Evolutionary conservation across 1,140 invertebrate genomes (phyloP), one percentile per base, ranked within the genome.

Genomic region (Diprion similis): DNA sequence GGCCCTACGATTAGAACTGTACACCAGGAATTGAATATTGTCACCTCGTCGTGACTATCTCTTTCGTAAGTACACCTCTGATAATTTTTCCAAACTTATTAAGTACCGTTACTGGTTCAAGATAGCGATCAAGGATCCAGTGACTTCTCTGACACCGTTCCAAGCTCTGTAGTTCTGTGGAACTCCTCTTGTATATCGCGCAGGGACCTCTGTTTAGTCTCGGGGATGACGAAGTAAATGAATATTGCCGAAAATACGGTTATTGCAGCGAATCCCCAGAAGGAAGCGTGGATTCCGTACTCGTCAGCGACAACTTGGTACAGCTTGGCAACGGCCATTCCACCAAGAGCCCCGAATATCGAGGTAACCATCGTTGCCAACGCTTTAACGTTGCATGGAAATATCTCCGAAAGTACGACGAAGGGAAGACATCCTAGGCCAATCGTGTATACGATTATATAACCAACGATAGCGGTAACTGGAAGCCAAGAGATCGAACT

Each of bases 381-480:
- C 11, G 66, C 66, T 19, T 68, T 68, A 45, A 68, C 66, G 37
- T 68, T 68, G 66, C 66, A 19, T 15, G 66, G 66, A 68, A 68
- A 68, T 9, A 68, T 68, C 11, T 68, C 66, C 37, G 66, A 68
- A 7, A 68, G 66, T 19, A 68, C 66, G 9, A 45, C 37, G 37
- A 8, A 68, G 0, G 66, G 2, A 8, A 59, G 51, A 59, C 51
- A 15, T 13, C 18, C 37, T 68, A 68, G 18, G 6, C 37, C 66
- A 0, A 68, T 19, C 10, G 13, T 68, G 37, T 68, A 45, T 7
- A 11, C 18, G 37, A 68, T 18, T 13, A 68, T 13, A 11, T 68
- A 68, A 19, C 66, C 66, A 17, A 68, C 37, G 11, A 68, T 68
- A 18, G 11, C 11, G 17, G 66, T 45, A 15, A 68, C 11, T 0